Evolutionary conservation across 2,888 invertebrate genomes (phyloP), one percentile per base, ranked within the genome.

Genomic region (Electrophaes corylata): DNA sequence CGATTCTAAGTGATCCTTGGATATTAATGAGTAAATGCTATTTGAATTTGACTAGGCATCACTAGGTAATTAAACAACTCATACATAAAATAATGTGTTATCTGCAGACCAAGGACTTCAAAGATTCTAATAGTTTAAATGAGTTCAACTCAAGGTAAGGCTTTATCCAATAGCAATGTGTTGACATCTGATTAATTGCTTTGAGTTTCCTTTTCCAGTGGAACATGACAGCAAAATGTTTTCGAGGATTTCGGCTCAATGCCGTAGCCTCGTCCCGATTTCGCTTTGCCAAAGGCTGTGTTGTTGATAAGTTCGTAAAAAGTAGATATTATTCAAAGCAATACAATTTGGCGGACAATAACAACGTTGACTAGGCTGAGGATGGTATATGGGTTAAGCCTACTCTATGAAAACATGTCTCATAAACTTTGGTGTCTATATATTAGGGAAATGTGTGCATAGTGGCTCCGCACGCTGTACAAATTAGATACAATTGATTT

Each of bases 111-210:
- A n/a, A n/a, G n/a, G n/a, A n/a, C n/a, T n/a, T n/a, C n/a, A n/a
- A n/a, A n/a, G n/a, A n/a, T n/a, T n/a, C n/a, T n/a, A n/a, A n/a
- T n/a, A n/a, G n/a, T n/a, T n/a, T n/a, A n/a, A n/a, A n/a, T n/a
- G n/a, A n/a, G n/a, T n/a, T n/a, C 1, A 23, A 0, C 73, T 74
- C 68, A 64, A 64, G 62, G 58, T 57, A 68, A 71, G 66, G 65
- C 66, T 72, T 23, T 19, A 75, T 78, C 76, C 78, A 73, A 77
- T 76, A 72, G 67, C 62, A 72, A 73, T 75, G 75, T 77, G 79
- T 76, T 78, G 83, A 79, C 84, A 73, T 77, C 77, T 79, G 84
- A 84, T 84, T 81, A 83, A 84, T 84, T 70, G 67, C 69, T 71
- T 62, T 64, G 68, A 70, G 70, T 58, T 70, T 68, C 64, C 60